Evolutionary conservation across 2,797 vertebrate genomes (phyloP).

Genomic region (Labroides dimidiatus): DNA sequence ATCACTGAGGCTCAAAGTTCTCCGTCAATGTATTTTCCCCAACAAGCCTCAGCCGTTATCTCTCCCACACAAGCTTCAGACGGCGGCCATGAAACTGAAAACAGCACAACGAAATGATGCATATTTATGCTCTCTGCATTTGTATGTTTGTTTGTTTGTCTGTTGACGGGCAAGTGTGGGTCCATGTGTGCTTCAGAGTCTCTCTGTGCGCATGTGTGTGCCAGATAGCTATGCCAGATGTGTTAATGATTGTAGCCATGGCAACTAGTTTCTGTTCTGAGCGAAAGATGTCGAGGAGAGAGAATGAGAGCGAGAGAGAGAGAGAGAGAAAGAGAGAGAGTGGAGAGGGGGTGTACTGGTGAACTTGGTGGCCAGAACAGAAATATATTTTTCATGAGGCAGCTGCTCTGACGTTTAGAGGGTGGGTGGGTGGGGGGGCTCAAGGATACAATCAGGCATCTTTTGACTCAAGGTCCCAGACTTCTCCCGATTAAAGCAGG

Average conservation of each 20-base stretch:
- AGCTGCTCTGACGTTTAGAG: constrained; percentile 60
- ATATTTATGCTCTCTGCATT: constrained; percentile 53
- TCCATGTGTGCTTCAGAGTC: constrained; percentile 10
- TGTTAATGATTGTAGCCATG: constrained; percentile 86
- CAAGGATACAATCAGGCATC: constrained; percentile 75
- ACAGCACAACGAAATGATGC: constrained; percentile 35
- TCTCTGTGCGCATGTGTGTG: constrained; percentile 36
- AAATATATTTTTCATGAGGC: constrained; percentile 83
- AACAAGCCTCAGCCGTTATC: constrained; percentile 59
- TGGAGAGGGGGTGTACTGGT: constrained; percentile 63
- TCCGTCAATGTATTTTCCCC: constrained; percentile 47
- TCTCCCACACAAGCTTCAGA: constrained; percentile 56
- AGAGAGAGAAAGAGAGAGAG: neutral
- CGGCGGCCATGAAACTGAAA: constrained; percentile 47
- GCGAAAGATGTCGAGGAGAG: constrained; percentile 67
- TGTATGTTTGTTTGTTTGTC: constrained; percentile 32
- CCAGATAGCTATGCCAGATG: constrained; percentile 81
- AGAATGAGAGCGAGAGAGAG: constrained; percentile 16
- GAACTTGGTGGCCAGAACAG: constrained; percentile 73
- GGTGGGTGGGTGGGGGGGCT: constrained; percentile 56
- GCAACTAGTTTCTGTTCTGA: constrained; percentile 79
- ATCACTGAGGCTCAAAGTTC: constrained; percentile 56
- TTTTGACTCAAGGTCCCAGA: constrained; percentile 72
- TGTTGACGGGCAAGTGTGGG: neutral
- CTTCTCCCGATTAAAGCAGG: constrained; percentile 48